These are phyloP conservation scores for Protophormia terraenovae DNA, from an alignment of 2,888 invertebrate genomes.

Conservation along the genomic window DNA sequence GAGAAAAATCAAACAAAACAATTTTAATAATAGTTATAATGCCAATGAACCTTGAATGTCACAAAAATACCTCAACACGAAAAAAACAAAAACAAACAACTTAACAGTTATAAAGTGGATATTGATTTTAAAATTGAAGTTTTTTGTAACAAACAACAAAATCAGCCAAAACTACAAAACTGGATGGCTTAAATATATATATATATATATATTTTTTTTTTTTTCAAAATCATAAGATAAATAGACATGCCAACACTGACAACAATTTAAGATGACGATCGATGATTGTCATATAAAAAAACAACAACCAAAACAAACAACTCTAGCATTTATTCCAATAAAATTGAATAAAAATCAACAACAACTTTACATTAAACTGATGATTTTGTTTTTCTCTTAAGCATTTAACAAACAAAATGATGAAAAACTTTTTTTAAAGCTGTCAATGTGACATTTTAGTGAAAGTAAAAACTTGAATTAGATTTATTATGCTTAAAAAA, in stretches of 20 bases:
- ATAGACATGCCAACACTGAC: conserved; percentile 64
- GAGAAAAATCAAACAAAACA: conserved; percentile 3
- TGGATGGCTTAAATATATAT: conserved; percentile 24
- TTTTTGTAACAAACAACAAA: conserved; percentile 32
- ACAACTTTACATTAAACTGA: too few relatives aligned
- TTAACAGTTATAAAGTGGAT: conserved; percentile 50
- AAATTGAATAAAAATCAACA: conserved; percentile 50
- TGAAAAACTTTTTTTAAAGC: conserved; percentile 65
- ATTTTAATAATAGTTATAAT: conserved; percentile 33
- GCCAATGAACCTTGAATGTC: conserved; percentile 67
- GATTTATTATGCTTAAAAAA: conserved; percentile 65
- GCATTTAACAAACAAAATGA: too few relatives aligned
- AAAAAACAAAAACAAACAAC: neutral
- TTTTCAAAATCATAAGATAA: conserved; percentile 63
- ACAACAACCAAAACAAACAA: too few relatives aligned
- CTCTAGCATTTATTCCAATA: conserved; percentile 42
- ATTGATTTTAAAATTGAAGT: conserved; percentile 55
- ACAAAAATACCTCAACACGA: conserved; percentile 36
- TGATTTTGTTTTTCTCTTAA: too few relatives aligned
- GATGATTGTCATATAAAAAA: conserved; percentile 76
- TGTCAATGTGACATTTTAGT: conserved; percentile 66
- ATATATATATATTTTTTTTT: conserved; percentile 43
- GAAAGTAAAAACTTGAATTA: conserved; percentile 67
- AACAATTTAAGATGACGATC: conserved; percentile 76
- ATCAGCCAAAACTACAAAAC: neutral